A percentile compares a stretch with the other conserved stretches of the same genome.
phyloP scores from a whole-genome alignment of 2,113 vertebrate species.

The Ivindomyrus marchei region DNA sequence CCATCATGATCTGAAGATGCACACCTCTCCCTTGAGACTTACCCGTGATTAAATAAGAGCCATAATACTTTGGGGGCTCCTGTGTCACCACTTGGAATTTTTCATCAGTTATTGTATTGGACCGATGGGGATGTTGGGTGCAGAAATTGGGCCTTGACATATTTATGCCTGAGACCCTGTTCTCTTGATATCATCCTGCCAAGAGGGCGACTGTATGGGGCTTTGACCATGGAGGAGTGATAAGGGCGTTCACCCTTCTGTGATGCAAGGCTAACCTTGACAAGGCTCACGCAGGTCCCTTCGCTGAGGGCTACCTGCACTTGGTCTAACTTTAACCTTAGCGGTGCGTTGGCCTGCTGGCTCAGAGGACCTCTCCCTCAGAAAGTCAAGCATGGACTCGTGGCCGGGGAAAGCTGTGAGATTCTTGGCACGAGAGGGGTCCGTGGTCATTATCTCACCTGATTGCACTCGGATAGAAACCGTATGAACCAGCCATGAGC shows the following conservation, averaged over 20 bases:
- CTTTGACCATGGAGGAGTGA: neutral
- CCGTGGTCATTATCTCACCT: constrained; percentile 45
- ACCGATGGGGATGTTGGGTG: neutral
- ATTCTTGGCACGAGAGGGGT: constrained; percentile 36
- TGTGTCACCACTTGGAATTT: constrained; percentile 33
- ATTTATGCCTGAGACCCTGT: neutral
- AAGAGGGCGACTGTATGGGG: neutral
- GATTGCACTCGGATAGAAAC: constrained; percentile 45
- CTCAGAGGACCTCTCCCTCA: constrained; percentile 17
- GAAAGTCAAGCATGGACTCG: constrained; percentile 26
- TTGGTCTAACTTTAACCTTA: neutral
- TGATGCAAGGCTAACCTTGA: neutral
- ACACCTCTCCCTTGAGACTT: constrained; percentile 40
- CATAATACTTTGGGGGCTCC: constrained; percentile 46
- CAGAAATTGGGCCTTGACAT: neutral
- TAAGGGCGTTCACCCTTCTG: neutral
- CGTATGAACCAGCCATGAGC: constrained; percentile 44
- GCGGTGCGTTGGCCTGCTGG: neutral
- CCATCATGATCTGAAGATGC: constrained; percentile 39
- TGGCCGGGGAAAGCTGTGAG: constrained; percentile 29
- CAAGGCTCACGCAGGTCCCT: neutral
- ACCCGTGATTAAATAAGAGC: constrained; percentile 48
- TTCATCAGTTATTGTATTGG: neutral
- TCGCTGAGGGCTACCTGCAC: neutral
- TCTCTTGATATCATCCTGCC: neutral